Evolutionary conservation across 2,113 vertebrate genomes (phyloP).

Genomic region (Paracanthobrama guichenoti): DNA sequence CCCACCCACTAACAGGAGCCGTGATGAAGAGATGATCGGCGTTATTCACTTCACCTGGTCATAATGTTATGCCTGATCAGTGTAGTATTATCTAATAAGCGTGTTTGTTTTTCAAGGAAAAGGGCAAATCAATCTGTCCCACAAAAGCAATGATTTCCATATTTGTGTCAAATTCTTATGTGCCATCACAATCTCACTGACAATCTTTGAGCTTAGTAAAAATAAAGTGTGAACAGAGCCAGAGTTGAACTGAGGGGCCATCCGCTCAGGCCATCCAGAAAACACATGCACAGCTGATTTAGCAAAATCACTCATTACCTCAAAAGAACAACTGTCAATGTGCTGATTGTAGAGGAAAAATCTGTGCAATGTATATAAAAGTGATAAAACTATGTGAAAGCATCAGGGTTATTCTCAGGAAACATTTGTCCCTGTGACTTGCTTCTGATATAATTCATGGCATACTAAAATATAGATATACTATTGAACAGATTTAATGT

Average conservation of each 20-base stretch:
- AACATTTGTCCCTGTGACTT: not conserved
- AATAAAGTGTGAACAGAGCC: not conserved
- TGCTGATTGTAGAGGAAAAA: constrained; percentile 1
- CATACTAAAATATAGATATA: not conserved
- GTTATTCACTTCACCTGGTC: too few species aligned
- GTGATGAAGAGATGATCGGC: too few species aligned
- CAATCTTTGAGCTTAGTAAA: not conserved
- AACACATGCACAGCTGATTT: constrained; percentile 1
- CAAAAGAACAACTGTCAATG: not conserved
- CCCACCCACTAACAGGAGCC: too few species aligned
- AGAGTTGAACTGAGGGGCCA: not conserved
- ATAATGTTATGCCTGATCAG: too few species aligned
- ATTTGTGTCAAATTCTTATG: constrained; percentile 1
- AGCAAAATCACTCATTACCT: not conserved
- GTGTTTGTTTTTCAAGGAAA: not conserved
- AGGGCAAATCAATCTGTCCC: not conserved
- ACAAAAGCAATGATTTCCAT: constrained; percentile 10
- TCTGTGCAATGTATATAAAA: not conserved
- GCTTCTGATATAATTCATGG: not conserved
- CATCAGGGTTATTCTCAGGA: not conserved
- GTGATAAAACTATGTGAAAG: not conserved
- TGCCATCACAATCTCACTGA: constrained; percentile 2
- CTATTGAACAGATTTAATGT: not conserved
- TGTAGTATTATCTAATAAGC: not conserved
- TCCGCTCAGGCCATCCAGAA: not conserved